Evolutionary conservation across 1,140 invertebrate genomes (phyloP).

Genomic region (Tribolium madens): DNA sequence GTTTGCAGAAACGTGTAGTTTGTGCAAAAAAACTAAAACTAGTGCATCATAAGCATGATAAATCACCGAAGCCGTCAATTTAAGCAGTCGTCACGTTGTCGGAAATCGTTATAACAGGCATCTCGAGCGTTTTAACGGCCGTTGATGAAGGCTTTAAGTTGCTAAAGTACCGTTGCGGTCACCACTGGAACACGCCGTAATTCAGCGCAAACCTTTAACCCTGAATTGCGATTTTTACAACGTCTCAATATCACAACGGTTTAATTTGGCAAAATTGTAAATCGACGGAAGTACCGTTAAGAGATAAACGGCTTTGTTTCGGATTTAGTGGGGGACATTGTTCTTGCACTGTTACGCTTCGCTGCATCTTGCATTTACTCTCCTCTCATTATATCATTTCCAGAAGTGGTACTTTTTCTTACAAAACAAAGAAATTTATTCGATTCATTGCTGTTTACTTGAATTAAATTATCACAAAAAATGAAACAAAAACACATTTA

Average conservation of each 20-base stretch:
- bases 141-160: constrained; percentile 29
- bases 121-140: constrained; percentile 35
- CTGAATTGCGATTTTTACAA: constrained; percentile 27
- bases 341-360: neutral
- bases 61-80: constrained; percentile 33
- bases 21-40: neutral
- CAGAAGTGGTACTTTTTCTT: neutral
- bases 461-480: neutral
- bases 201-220: constrained; percentile 26
- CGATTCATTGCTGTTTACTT: neutral
- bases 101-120: constrained; percentile 42
- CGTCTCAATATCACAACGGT: constrained; percentile 20
- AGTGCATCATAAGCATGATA: constrained; percentile 13
- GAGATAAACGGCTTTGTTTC: no score
- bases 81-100: constrained; percentile 38
- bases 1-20: neutral
- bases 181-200: constrained; percentile 9
- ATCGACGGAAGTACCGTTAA: neutral
- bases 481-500: neutral
- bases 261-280: neutral
- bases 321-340: neutral
- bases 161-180: constrained; percentile 39
- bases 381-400: neutral
- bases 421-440: neutral
- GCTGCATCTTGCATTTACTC: neutral